phyloP scores from a whole-genome alignment of 2,797 vertebrate species.

The Ciconia nigra region DNA sequence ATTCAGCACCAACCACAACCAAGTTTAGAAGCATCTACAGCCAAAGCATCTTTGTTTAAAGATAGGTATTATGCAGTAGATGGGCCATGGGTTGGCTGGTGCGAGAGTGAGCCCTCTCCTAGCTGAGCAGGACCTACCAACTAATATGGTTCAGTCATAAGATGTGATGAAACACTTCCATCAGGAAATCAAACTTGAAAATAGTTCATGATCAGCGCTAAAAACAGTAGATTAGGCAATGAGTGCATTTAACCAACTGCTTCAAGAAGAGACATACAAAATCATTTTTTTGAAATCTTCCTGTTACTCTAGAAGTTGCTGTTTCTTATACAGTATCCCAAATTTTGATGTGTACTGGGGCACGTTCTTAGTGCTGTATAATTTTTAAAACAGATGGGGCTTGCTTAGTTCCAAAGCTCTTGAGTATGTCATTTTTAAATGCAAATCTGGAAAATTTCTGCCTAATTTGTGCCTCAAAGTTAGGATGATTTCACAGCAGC shows the following conservation, averaged over 20 bases:
- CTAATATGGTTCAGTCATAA: neutral
- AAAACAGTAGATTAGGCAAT: neutral
- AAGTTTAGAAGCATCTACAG: neutral
- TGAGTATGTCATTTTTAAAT: constrained; percentile 10
- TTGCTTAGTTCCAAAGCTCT: constrained; percentile 43
- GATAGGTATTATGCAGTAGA: neutral
- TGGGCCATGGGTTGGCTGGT: neutral
- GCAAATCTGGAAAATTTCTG: constrained; percentile 44
- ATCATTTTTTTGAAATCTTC: rapidly evolving
- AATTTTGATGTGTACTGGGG: neutral
- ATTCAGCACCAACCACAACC: neutral
- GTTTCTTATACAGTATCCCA: neutral
- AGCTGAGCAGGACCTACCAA: neutral
- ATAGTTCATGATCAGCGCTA: neutral
- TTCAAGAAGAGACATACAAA: neutral
- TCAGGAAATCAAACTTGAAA: neutral
- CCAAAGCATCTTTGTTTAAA: neutral
- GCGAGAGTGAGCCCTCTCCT: neutral
- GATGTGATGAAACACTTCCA: neutral
- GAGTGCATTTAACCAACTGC: neutral
- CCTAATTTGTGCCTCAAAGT: constrained; percentile 19
- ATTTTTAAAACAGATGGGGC: constrained; percentile 50
- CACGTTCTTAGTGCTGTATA: neutral
- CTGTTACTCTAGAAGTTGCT: neutral
- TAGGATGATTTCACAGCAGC: constrained; percentile 13